phyloP scores from a whole-genome alignment of 2,888 invertebrate genomes.

The Opisthograptis luteolata region DNA sequence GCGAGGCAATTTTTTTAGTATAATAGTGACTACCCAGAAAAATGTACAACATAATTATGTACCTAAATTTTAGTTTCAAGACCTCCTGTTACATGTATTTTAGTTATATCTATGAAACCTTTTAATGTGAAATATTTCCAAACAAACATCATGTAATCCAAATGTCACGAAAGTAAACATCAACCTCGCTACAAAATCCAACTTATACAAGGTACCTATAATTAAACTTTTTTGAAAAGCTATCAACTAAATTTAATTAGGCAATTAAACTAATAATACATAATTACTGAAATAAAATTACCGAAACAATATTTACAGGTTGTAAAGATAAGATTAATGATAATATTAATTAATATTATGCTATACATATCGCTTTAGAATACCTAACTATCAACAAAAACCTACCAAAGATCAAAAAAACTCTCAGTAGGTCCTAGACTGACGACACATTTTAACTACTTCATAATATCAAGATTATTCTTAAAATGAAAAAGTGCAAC shows the following conservation, averaged over 20 bases:
- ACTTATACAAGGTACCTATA: slow-evolving; percentile 57
- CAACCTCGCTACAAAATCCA: slow-evolving; percentile 77
- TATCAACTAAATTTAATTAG: slow-evolving; percentile 40
- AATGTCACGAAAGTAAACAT: slow-evolving; percentile 49
- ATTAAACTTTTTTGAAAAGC: slow-evolving; percentile 72
- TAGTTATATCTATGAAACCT: slow-evolving; percentile 53
- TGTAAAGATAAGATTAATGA: slow-evolving; percentile 64
- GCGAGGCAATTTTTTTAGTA: slow-evolving; percentile 83
- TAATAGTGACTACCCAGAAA: slow-evolving; percentile 62
- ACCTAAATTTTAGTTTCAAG: slow-evolving; percentile 55
- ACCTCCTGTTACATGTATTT: slow-evolving; percentile 77
- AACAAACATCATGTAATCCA: slow-evolving; percentile 35
- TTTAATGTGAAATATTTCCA: slow-evolving; percentile 45
- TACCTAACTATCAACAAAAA: slow-evolving; percentile 76
- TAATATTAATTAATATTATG: slow-evolving; percentile 63
- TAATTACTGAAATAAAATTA: slow-evolving; percentile 74
- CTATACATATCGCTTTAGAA: slow-evolving; percentile 77
- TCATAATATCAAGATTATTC: slow-evolving; percentile 73
- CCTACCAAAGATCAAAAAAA: slow-evolving; percentile 72
- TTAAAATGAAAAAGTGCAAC: slow-evolving; percentile 80
- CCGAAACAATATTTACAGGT: slow-evolving; percentile 81
- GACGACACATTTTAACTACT: slow-evolving; percentile 79
- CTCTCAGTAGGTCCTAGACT: slow-evolving; percentile 75
- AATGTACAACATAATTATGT: slow-evolving; percentile 61
- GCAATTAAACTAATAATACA: slow-evolving; percentile 78